Percentiles rank a stretch among this genome's conserved stretches.
These are phyloP conservation scores for Calephelis nemesis DNA, from an alignment of 1,140 invertebrate genomes.

Conservation along the genomic window DNA sequence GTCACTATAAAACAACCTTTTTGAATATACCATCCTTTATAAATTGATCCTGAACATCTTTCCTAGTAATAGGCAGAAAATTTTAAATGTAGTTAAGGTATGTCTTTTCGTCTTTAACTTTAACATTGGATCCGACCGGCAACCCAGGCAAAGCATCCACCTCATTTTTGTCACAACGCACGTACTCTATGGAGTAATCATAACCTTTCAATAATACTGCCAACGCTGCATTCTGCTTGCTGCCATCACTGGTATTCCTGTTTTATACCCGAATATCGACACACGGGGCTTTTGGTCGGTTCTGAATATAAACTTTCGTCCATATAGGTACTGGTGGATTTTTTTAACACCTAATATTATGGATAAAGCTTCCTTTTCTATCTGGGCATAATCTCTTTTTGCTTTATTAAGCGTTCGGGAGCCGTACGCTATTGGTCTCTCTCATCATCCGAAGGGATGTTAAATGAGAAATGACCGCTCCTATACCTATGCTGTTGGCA, in stretches of 20 bases:
- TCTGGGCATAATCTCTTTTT: conserved; percentile 27
- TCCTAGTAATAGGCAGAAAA: conserved; percentile 31
- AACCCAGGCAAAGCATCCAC: conserved; percentile 23
- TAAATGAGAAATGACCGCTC: too few species aligned
- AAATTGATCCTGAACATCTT: background rate
- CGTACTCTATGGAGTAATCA: conserved; percentile 26
- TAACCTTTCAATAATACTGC: conserved; percentile 24
- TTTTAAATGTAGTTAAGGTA: conserved; percentile 35
- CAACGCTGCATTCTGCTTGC: background rate
- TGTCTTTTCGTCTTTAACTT: conserved; percentile 24
- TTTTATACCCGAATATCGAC: conserved; percentile 47
- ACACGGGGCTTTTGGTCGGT: conserved; percentile 55
- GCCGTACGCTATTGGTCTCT: conserved; percentile 24
- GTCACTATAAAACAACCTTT: conserved; percentile 24
- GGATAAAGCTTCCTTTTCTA: conserved; percentile 42
- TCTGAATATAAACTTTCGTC: conserved; percentile 28
- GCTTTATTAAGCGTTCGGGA: conserved; percentile 40
- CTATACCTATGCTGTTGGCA: too few species aligned
- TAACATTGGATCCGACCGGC: background rate
- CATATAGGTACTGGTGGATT: conserved; percentile 33
- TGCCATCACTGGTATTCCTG: conserved; percentile 28
- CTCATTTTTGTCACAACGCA: background rate
- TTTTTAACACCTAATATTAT: conserved; percentile 46
- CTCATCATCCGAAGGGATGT: too few species aligned
- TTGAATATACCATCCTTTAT: conserved; percentile 20